Conservation (phyloP, 2,113 vertebrate genomes). For the Rhadina sibilatrix region DNA sequence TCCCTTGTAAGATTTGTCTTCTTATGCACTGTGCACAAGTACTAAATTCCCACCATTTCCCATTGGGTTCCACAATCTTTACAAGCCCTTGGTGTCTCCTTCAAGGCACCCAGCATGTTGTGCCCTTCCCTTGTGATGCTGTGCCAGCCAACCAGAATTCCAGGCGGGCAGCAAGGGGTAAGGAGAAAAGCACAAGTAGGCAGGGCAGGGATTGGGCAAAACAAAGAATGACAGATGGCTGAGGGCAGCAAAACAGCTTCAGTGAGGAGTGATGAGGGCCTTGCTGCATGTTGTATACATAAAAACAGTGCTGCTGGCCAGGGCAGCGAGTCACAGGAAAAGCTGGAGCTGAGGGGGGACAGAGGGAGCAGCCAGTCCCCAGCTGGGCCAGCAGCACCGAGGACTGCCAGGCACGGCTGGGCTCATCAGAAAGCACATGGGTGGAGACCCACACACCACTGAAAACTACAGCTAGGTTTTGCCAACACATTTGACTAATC, state of each 20-base stretch:
- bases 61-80: background rate
- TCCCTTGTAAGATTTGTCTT: background rate
- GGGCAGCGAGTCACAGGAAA: background rate
- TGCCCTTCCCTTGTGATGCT: background rate
- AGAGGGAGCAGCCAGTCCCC: background rate
- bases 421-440: background rate
- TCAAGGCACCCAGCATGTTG: accelerated
- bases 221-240: background rate
- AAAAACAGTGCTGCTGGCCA: background rate
- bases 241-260: background rate
- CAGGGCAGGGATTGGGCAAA: background rate
- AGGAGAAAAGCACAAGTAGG: background rate
- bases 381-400: background rate
- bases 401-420: background rate
- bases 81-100: background rate
- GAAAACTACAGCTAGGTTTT: conserved; percentile 14
- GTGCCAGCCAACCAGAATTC: background rate
- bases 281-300: background rate
- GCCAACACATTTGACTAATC: conserved; percentile 29
- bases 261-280: background rate
- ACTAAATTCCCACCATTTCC: background rate
- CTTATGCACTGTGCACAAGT: background rate
- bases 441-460: conserved; percentile 23
- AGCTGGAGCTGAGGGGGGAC: background rate
- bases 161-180: accelerated